Base-by-base conservation (phyloP, 2,113 vertebrate genomes). In the Cololabis saira region DNA sequence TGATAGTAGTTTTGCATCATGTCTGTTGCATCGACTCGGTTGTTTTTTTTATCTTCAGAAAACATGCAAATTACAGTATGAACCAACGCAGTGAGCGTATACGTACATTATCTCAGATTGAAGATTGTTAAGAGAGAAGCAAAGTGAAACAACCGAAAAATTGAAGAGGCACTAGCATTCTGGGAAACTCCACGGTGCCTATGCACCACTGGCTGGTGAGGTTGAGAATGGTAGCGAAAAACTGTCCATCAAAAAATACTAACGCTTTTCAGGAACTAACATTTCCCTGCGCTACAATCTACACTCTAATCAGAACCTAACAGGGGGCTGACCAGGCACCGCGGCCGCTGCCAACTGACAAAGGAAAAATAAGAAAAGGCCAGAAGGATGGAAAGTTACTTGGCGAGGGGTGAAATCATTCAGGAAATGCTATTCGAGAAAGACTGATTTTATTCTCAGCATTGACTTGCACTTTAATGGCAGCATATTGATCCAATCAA, bases 241-340 rank as follows among this genome's bases (percentile, higher is more conserved):
- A 49, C 42, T 0, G 16, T 50, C 44, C 66, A 71, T 62, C 43
- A 33, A 71, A 90, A 78, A 67, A 80, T 86, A 86, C 85, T 76
- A 45, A 18, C 49, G 1, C 82, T 77, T 79, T 82, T 74, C 80
- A 83, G 76, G 85, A 67, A 77, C 76, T 84, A 68, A 87, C 88
- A 76, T 89, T 80, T 81, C 78, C 84, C 83, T 73, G 58, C 74
- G 76, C 63, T 76, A 78, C 72, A 80, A 84, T 89, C 85, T 69
- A 69, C 75, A 78, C 62, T 85, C 76, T 80, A 84, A 90, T 88
- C 85, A 80, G 70, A 86, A 67, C 41, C 72, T 78, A 81, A 75
- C 68, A 71, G 61, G 78, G 61, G 65, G 75, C 62, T 72, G 42
- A 50, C 59, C 61, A 55, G 61, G 74, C 74, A 60, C 50, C 47